Base-by-base conservation (phyloP, 2,113 vertebrate species). In the Maccullochella peelii region DNA sequence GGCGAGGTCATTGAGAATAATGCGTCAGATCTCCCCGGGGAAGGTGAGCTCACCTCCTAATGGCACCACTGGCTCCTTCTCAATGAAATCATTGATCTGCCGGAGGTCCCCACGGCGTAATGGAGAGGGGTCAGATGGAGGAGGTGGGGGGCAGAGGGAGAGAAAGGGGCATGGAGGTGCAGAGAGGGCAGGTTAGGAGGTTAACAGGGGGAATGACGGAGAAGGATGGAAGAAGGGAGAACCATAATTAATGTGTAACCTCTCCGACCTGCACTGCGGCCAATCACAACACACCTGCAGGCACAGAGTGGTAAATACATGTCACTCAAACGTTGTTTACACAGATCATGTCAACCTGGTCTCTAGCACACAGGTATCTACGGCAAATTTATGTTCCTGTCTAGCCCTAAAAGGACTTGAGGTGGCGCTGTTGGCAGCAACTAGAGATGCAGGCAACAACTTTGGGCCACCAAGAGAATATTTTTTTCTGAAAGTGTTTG, bases 1-100 rank as follows among this genome's bases (percentile, higher is more conserved):
- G 84, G 85, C 83, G 62, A 91, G 92, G 83, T 91, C 89, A 92
- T 93, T 94, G 91, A 93, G 86, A 93, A 93, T 86, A 93, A 86
- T 86, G 82, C 78, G 92, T 79, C 88, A 68, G 69, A 63, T 68
- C 75, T 91, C 94, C 81, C 92, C 6, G 50, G 70, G 93, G 94
- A 93, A 87, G 91, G 92, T 95, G 95, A 95, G 94, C 92, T 95
- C 96, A 96, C 91, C 92, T 94, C 93, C 81, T 95, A 94, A 94
- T 94, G 92, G 94, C 90, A 92, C 85, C 86, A 87, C 89, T 85
- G 92, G 90, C 88, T 94, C 92, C 57, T 91, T 95, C 92, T 95
- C 93, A 95, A 95, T 95, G 93, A 95, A 95, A 91, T 94, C 93
- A 95, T 94, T 95, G 94, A 95, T 95, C 93, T 82, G 86, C 70